Base-by-base conservation (phyloP, 2,797 vertebrate genomes). In the Pipistrellus pygmaeus region DNA sequence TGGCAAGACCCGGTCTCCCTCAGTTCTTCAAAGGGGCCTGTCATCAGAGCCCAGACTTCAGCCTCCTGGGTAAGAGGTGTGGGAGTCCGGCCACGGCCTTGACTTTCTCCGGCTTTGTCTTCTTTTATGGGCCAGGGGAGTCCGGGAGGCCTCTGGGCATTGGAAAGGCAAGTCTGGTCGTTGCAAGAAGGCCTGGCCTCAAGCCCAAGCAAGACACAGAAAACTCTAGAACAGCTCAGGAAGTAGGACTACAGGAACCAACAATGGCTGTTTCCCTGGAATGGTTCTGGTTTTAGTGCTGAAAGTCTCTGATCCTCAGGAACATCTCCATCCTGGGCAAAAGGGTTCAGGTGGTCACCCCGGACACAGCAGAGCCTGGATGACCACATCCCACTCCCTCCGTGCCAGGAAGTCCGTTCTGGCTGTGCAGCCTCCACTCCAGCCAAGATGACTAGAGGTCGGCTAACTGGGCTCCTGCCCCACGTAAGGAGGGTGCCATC, bases 21-120 rank as follows among this genome's bases (percentile, higher is more conserved):
- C 85, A 73, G 68, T 69, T 88, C 96, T 97, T 97, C 97, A 97
- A 97, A 98, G 96, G 87, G 69, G 44, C 73, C 78, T 89, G 92
- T 96, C 93, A 90, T 96, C 87, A 85, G 73, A 44, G 23, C 69
- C 88, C 78, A 86, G 85, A 85, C 81, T 51, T 93, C 78, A 69
- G 78, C 66, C 81, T 64, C 77, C 71, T 64, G 21, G 0, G 64
- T 51, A 84, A 77, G 75, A 23, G 15, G 93, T 38, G 85, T 97
- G 97, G 90, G 97, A 92, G 66, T 27, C 77, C 69, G 44, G 32
- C 53, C 51, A 4, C 20, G 0, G 0, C 44, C 88, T 55, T 62
- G 27, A 68, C 90, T 93, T 84, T 87, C 96, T 82, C 76, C 46
- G 5, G 13, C 66, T 27, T 53, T 20, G 27, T 57, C 92, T 95